Evolutionary conservation across 2,797 vertebrate genomes (phyloP).

Genomic region (Fistularia commersonii): DNA sequence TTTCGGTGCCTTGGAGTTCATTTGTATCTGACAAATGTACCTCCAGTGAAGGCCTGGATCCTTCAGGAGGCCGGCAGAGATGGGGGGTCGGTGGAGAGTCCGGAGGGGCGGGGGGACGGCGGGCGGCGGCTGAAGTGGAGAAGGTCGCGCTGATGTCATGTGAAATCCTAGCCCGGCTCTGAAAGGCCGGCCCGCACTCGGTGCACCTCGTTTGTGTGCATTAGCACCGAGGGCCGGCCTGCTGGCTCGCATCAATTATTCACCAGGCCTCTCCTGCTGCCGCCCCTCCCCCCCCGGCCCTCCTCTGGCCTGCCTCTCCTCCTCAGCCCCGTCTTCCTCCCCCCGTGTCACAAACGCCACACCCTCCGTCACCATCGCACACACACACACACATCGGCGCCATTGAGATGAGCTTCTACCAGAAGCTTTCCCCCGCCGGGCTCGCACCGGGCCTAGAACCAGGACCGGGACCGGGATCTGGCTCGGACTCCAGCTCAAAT

Average conservation of each 20-base stretch:
- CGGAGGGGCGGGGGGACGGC: constrained; percentile 28
- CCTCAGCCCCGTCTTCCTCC: constrained; percentile 35
- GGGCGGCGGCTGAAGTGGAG: constrained; percentile 21
- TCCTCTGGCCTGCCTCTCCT: constrained; percentile 41
- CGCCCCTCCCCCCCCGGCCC: constrained; percentile 53
- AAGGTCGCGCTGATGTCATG: constrained; percentile 78
- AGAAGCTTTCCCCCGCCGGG: no score
- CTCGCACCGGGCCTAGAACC: no score
- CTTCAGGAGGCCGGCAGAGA: no score
- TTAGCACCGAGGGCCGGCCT: constrained; percentile 73
- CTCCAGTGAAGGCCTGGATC: no score
- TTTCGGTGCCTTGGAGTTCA: no score
- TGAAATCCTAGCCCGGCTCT: constrained; percentile 75
- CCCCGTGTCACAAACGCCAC: constrained; percentile 23
- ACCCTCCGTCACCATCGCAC: constrained; percentile 1
- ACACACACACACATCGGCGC: background rate
- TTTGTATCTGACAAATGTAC: no score
- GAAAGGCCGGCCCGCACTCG: constrained; percentile 61
- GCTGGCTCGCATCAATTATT: constrained; percentile 88
- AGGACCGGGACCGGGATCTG: no score
- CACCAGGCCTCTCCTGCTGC: constrained; percentile 76
- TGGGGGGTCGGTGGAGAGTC: no score
- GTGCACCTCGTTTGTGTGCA: constrained; percentile 60
- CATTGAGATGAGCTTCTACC: background rate
- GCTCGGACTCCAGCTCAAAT: no score